phyloP scores from a whole-genome alignment of 2,888 invertebrate species.

The Habroteleia sp. region DNA sequence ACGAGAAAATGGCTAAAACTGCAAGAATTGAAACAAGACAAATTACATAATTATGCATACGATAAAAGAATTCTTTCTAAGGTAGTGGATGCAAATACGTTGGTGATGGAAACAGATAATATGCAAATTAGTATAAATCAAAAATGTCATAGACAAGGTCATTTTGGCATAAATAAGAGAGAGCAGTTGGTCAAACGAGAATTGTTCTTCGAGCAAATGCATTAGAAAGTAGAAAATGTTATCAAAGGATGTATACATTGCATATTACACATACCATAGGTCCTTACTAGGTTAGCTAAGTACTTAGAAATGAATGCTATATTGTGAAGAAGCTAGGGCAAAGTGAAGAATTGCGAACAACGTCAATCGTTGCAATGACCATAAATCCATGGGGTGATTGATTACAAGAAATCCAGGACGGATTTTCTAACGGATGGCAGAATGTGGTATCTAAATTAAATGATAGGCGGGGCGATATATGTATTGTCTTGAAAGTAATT shows the following conservation, averaged over 20 bases:
- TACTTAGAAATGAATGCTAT: neutral
- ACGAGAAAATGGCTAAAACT: neutral
- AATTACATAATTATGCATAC: neutral
- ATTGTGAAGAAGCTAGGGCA: neutral
- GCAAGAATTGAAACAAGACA: neutral
- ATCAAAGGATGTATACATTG: neutral
- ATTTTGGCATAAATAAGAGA: neutral
- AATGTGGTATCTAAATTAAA: too few relatives aligned
- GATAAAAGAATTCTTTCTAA: neutral
- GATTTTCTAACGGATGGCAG: too few relatives aligned
- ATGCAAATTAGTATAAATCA: neutral
- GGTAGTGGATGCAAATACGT: neutral
- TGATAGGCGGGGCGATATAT: too few relatives aligned
- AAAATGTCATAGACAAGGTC: neutral
- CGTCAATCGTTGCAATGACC: too few relatives aligned
- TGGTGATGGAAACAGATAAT: neutral
- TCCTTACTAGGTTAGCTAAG: neutral
- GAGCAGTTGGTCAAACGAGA: constrained; percentile 1
- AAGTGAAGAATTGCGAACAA: neutral
- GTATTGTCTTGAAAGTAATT: too few relatives aligned
- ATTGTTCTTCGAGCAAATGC: neutral
- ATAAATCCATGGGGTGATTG: too few relatives aligned
- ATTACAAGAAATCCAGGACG: too few relatives aligned
- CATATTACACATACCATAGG: neutral
- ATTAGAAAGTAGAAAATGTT: neutral